Base-by-base conservation (phyloP, 2,797 vertebrate species). In the Pampus argenteus region DNA sequence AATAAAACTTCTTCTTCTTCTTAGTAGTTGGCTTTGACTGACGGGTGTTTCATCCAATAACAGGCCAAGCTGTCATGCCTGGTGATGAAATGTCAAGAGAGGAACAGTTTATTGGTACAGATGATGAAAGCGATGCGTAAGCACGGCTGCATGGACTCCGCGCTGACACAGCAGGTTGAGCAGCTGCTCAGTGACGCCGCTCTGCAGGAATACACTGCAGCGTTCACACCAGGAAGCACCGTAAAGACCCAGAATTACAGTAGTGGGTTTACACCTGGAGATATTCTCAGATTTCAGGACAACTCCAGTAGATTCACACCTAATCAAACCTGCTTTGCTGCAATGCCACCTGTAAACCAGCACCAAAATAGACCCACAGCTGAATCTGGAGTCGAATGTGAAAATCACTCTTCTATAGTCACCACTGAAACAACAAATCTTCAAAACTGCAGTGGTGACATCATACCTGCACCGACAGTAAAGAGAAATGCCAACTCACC, bases 21-120 rank as follows among this genome's bases (percentile, higher is more conserved):
- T 47, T 23, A 29, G 6, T n/a, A n/a, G 13, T 34, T 44, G 0
- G 44, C 66, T 73, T 60, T 81, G 31, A 79, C 56, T 71, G 26
- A 70, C 60, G 23, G 25, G 4, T 34, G 4, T 81, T 80, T 72
- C 1, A 2, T 86, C 73, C 55, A 63, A 79, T 5, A 5, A 13
- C 49, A 97, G 96, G 96, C 95, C 73, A 95, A 95, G 78, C 81
- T 97, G 88, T 94, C 95, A 10, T 96, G 93, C 28, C 90, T 97
- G 83, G 93, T 93, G 62, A 79, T 18, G 29, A 97, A 96, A 88
- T 97, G 96, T 87, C 86, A 78, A 61, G 90, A 95, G 84, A 94
- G 96, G 76, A 96, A 96, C 90, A 57, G 2, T 66, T 60, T 96
- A 64, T 90, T 97, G 78, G 72, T 9, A 0, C 89, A 79, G 66